Base-by-base conservation (phyloP, 2,797 vertebrate genomes). In the Allobates femoralis region DNA sequence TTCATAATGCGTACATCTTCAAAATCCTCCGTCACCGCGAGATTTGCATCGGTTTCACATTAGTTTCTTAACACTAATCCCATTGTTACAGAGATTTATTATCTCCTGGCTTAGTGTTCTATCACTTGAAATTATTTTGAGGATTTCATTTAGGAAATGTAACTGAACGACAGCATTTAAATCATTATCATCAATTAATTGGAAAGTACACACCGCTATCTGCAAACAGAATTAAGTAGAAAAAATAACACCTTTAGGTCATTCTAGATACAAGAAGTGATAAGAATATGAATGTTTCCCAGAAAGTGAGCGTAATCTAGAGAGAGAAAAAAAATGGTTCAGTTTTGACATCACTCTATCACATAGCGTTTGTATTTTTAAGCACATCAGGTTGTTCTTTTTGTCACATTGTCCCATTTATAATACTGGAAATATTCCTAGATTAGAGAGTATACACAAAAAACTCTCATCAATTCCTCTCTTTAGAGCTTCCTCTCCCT, bases 121-220 rank as follows among this genome's bases (percentile, higher is more conserved):
- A 84, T 81, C 82, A 64, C 86, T 84, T 80, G 66, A 81, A 87
- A 84, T 87, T 74, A 87, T 87, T 84, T 84, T 79, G 66, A 84
- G 67, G 53, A 87, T 87, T 84, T 79, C 81, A 84, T 87, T 87
- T 87, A 84, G 77, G 67, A 87, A 80, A 87, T 87, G 86, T 80
- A 84, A 84, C 66, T 75, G 86, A 60, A 50, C 60, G 41, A 53
- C 50, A 58, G 67, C 86, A 50, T 87, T 84, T 87, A 84, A 87
- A 87, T 87, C 82, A 87, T 87, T 87, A 87, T 77, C 82, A 64
- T 28, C 82, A 76, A 81, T 87, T 87, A 87, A 87, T 87, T 75
- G 77, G 77, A 80, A 75, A 84, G 56, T 62, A 53, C 26, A 75
- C 71, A 28, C 67, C 23, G 58, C 26, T 26, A 71, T 73, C 80